phyloP scores from a whole-genome alignment of 2,113 vertebrate species.

The Nerophis ophidion region DNA sequence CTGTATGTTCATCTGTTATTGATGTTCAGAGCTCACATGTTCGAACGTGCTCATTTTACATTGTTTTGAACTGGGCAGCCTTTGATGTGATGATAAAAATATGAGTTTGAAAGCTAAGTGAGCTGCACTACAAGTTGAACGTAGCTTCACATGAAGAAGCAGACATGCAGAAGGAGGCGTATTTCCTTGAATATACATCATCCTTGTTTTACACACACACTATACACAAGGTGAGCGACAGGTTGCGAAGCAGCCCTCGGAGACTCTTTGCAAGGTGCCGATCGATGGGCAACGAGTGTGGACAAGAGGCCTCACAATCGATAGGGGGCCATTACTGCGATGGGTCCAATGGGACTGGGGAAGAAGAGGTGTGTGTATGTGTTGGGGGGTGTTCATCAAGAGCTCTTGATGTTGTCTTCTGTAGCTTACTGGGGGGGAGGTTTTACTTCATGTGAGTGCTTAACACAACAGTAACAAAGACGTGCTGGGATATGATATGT shows the following conservation, averaged over 20 bases:
- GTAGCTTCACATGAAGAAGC: background rate
- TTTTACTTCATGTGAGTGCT: slow-evolving; percentile 38
- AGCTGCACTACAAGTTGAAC: background rate
- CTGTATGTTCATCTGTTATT: too few relatives aligned
- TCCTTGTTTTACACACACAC: slow-evolving; percentile 18
- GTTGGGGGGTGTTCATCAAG: slow-evolving; percentile 30
- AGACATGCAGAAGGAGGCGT: slow-evolving; percentile 2
- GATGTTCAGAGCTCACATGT: too few relatives aligned
- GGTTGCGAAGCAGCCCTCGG: slow-evolving; percentile 57
- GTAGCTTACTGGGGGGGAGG: slow-evolving; percentile 26
- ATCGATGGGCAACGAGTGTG: slow-evolving; percentile 68
- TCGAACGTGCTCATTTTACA: too few relatives aligned
- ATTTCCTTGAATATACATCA: slow-evolving; percentile 20
- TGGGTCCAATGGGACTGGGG: slow-evolving; percentile 52
- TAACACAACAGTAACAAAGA: slow-evolving; percentile 13
- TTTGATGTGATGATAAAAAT: too few relatives aligned
- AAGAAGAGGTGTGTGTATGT: slow-evolving; percentile 7
- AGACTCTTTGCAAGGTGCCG: slow-evolving; percentile 57
- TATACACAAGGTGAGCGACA: slow-evolving; percentile 25
- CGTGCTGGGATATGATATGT: slow-evolving; percentile 4
- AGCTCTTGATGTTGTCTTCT: slow-evolving; percentile 39
- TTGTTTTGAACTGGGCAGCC: too few relatives aligned
- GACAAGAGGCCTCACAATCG: slow-evolving; percentile 64
- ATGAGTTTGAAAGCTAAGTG: too few relatives aligned
- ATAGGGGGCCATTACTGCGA: slow-evolving; percentile 67